Conservation (phyloP, 2,888 invertebrate species). For the Macrophya alboannulata region DNA sequence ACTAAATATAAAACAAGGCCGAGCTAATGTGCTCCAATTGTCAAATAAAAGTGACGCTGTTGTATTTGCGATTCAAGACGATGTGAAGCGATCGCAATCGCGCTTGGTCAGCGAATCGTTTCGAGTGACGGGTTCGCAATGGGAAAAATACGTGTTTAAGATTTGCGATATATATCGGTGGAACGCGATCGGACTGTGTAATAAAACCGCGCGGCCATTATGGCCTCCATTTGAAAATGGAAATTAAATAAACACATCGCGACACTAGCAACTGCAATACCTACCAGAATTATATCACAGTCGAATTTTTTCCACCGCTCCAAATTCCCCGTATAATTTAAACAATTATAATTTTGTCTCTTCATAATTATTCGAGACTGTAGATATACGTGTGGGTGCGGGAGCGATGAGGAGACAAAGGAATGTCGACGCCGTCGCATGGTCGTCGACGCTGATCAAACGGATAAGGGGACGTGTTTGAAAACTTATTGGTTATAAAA, state of each 20-base stretch:
- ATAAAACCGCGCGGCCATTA: not conserved
- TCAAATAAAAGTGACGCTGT: not conserved
- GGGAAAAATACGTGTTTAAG: constrained; percentile 1
- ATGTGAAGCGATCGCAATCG: not conserved
- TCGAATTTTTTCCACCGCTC: not conserved
- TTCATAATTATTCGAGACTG: constrained; percentile 42
- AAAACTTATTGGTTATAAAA: constrained; percentile 57
- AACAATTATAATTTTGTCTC: not conserved
- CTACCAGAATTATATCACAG: not conserved
- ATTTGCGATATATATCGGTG: not conserved
- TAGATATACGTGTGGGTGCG: not conserved
- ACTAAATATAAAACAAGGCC: not conserved
- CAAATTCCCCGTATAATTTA: not conserved
- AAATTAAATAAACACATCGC: not conserved
- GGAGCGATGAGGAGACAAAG: constrained; percentile 38
- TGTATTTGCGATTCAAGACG: not conserved
- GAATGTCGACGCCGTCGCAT: constrained; percentile 34
- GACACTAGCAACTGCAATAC: not conserved
- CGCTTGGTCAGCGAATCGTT: constrained; percentile 34
- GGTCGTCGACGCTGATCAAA: constrained; percentile 47
- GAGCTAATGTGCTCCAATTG: not conserved
- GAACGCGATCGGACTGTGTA: not conserved
- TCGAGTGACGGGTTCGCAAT: constrained; percentile 17
- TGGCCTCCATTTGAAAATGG: not conserved
- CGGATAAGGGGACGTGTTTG: constrained; percentile 52